A percentile compares a stretch with the other conserved stretches of the same genome.
Conservation (phyloP, 2,113 vertebrate genomes). For the Trichomycterus rosablanca region DNA sequence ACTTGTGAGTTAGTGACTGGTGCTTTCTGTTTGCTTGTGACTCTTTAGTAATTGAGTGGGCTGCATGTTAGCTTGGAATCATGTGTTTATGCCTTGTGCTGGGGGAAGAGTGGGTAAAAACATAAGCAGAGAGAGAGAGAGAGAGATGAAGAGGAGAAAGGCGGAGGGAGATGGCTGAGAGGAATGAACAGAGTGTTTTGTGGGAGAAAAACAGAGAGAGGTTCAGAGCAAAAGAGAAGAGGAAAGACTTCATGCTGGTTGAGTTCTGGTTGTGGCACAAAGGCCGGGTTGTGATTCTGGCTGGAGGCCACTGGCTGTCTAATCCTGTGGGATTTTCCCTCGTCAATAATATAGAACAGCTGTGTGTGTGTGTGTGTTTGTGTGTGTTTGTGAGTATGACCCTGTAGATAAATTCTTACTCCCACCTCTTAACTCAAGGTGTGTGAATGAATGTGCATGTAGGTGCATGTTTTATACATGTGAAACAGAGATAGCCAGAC, state of each 20-base stretch:
- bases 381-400: background rate
- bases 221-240: constrained; percentile 2
- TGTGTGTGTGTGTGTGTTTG: background rate
- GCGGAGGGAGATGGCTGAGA: background rate
- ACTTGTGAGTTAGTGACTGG: background rate
- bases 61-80: constrained; percentile 27
- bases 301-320: constrained; percentile 16
- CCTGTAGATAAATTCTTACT: background rate
- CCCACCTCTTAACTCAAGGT: background rate
- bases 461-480: constrained; percentile 13
- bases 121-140: background rate
- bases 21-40: constrained; percentile 26
- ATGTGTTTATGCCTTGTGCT: constrained; percentile 33
- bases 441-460: background rate
- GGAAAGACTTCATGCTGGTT: constrained; percentile 29
- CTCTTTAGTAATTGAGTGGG: constrained; percentile 40
- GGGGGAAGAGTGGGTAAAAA: background rate
- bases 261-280: constrained; percentile 28
- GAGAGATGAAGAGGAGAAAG: background rate
- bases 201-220: constrained; percentile 12
- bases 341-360: background rate
- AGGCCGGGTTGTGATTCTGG: constrained; percentile 22
- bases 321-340: constrained; percentile 14
- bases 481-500: constrained; percentile 18
- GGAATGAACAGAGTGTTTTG: constrained; percentile 21